Percentiles rank a stretch among this genome's conserved stretches.
Evolutionary conservation across 2,888 invertebrate genomes (phyloP).

Genomic region (Bombyx huttoni): DNA sequence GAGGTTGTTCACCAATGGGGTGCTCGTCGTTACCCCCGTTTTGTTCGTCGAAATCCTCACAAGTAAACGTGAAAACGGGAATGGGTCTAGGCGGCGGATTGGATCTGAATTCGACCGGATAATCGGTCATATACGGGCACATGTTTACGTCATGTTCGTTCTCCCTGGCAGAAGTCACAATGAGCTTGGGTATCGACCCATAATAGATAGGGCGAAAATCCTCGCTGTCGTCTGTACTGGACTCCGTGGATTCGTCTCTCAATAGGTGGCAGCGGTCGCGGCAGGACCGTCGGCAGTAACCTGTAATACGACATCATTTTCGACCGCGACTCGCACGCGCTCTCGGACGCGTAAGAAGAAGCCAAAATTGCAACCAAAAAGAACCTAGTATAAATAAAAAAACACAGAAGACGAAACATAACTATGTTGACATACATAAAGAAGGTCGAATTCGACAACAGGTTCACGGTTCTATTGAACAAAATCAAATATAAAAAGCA

Average conservation of each 20-base stretch:
- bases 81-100: conserved; percentile 32
- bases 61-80: conserved; percentile 58
- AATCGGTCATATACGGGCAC: conserved; percentile 54
- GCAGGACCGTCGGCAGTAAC: conserved; percentile 43
- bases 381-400: conserved; percentile 3
- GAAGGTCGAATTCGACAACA: too few relatives aligned
- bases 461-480: too few relatives aligned
- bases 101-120: conserved; percentile 37
- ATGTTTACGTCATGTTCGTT: conserved; percentile 49
- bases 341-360: conserved; percentile 8
- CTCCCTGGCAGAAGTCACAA: conserved; percentile 54
- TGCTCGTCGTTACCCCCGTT: conserved; percentile 21
- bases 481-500: background rate
- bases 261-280: conserved; percentile 36
- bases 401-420: background rate
- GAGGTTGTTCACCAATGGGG: conserved; percentile 26
- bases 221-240: conserved; percentile 56
- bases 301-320: conserved; percentile 38
- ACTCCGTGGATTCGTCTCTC: conserved; percentile 52
- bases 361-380: conserved; percentile 8
- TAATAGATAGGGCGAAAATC: conserved; percentile 39
- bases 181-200: conserved; percentile 56
- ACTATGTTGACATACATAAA: too few relatives aligned
- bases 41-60: conserved; percentile 52
- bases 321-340: conserved; percentile 11